These are phyloP conservation scores for Antheraea mylitta DNA, from an alignment of 1,140 invertebrate genomes.

Conservation along the genomic window DNA sequence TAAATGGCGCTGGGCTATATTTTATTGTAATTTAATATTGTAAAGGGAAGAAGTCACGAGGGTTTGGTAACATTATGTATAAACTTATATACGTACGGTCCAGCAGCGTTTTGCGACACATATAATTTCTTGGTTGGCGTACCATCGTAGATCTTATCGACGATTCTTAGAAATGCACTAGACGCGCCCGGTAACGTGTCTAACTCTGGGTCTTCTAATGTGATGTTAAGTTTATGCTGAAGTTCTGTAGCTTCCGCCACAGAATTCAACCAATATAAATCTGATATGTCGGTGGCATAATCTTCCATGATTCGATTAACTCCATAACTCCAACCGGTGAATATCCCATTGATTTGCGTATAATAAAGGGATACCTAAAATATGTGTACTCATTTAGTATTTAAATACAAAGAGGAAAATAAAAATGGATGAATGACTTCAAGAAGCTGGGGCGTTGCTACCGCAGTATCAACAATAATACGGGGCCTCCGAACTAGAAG, in stretches of 20 bases:
- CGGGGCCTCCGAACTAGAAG: too few species aligned
- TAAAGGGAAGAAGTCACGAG: too few species aligned
- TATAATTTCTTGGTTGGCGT: conserved; percentile 58
- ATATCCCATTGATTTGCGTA: conserved; percentile 84
- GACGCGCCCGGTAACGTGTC: conserved; percentile 58
- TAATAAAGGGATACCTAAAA: conserved; percentile 84
- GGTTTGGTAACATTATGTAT: too few species aligned
- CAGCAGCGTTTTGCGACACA: conserved; percentile 78
- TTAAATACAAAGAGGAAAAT: neutral
- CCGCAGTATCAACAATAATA: too few species aligned
- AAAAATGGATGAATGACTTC: too few species aligned
- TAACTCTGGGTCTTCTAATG: conserved; percentile 47
- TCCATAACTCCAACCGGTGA: conserved; percentile 84
- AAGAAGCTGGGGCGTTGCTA: too few species aligned
- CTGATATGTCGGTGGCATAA: conserved; percentile 80
- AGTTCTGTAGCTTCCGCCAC: conserved; percentile 88
- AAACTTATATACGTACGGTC: conserved; percentile 50
- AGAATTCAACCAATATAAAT: conserved; percentile 88
- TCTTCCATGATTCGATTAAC: conserved; percentile 82
- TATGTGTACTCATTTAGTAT: neutral
- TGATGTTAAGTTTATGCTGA: conserved; percentile 65
- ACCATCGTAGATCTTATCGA: conserved; percentile 54
- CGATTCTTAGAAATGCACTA: conserved; percentile 62
- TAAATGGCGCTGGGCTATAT: too few species aligned
- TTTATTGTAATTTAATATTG: too few species aligned